Conservation (phyloP, 2,797 vertebrate genomes). For the Danio choprae region DNA sequence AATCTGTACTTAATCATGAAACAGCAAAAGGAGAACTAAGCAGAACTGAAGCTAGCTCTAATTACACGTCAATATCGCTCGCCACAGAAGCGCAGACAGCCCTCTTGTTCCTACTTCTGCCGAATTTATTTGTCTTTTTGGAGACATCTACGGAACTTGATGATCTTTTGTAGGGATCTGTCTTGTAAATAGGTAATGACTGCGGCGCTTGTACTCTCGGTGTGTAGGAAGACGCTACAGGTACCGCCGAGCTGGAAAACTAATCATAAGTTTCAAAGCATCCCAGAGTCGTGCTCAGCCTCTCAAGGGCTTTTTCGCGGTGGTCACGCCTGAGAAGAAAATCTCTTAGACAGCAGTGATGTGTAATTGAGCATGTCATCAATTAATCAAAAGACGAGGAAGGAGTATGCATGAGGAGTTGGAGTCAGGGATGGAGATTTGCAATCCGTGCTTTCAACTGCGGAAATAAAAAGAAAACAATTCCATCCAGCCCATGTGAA, state of each 20-base stretch:
- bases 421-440: conserved; percentile 19
- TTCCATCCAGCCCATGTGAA: conserved; percentile 17
- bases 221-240: conserved; percentile 45
- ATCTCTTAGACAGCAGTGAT: conserved; percentile 51
- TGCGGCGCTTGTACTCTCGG: conserved; percentile 37
- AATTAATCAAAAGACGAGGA: conserved; percentile 60
- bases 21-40: conserved; percentile 39
- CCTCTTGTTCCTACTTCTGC: conserved; percentile 8
- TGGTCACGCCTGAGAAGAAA: conserved; percentile 39
- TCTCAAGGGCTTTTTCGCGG: conserved; percentile 48
- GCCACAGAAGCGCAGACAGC: not conserved
- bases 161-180: conserved; percentile 37
- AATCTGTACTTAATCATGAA: conserved; percentile 59
- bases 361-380: conserved; percentile 65
- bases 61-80: conserved; percentile 46
- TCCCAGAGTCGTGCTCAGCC: conserved; percentile 51
- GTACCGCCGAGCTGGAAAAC: conserved; percentile 53
- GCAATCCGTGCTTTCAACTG: conserved; percentile 47
- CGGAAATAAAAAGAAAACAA: conserved; percentile 48
- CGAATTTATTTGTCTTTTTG: conserved; percentile 6
- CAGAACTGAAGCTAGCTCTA: conserved; percentile 43
- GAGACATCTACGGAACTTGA: conserved; percentile 32
- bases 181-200: conserved; percentile 49
- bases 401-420: conserved; percentile 28
- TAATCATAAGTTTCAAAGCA: conserved; percentile 56